Percentiles rank a stretch among this genome's conserved stretches.
Conservation (phyloP, 1,140 invertebrate species). For the Drosophila neocordata region DNA sequence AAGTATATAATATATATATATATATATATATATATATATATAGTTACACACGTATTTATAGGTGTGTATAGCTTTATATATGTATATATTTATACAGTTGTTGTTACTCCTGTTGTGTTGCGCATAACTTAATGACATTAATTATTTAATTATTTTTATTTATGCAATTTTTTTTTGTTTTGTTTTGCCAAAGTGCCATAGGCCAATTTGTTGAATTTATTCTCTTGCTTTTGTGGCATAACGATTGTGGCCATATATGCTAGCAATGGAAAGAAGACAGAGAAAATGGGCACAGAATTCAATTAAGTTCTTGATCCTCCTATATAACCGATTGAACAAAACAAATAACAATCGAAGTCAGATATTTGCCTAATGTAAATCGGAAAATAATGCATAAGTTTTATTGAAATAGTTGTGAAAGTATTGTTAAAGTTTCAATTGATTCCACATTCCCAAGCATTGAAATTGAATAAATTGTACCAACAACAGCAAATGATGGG, state of each 20-base stretch:
- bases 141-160: conserved; percentile 81
- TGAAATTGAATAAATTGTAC: too few species aligned
- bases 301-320: too few species aligned
- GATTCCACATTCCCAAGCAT: too few species aligned
- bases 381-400: too few species aligned
- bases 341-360: too few species aligned
- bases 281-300: too few species aligned
- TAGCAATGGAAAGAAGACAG: too few species aligned
- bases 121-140: conserved; percentile 75
- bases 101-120: conserved; percentile 34
- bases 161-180: conserved; percentile 53
- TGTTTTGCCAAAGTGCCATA: conserved; percentile 38
- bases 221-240: neutral
- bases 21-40: neutral
- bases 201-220: conserved; percentile 13
- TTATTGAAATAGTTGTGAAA: too few species aligned
- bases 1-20: neutral
- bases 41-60: neutral
- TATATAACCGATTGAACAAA: too few species aligned
- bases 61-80: conserved; percentile 28
- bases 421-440: too few species aligned
- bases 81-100: conserved; percentile 20
- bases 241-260: neutral
- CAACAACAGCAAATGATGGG: too few species aligned
- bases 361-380: too few species aligned